These are phyloP conservation scores for Drosophila paulistorum DNA, from an alignment of 1,140 invertebrate genomes.

Conservation along the genomic window DNA sequence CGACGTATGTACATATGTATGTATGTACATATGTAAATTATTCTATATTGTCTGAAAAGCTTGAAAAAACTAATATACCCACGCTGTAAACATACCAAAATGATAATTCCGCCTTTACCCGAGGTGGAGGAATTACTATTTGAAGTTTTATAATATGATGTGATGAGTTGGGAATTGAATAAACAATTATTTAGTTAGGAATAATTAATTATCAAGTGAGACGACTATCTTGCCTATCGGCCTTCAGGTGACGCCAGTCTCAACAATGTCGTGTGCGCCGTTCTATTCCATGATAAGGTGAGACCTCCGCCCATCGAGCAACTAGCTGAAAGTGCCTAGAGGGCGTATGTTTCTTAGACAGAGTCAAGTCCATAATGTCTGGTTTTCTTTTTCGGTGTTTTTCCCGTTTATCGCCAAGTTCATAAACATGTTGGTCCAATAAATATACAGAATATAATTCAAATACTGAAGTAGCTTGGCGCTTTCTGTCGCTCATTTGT, in stretches of 20 bases:
- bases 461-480: slow-evolving; percentile 14
- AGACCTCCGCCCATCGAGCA: neutral
- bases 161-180: slow-evolving; percentile 10
- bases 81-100: neutral
- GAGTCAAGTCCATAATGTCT: neutral
- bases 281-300: slow-evolving; percentile 6
- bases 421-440: slow-evolving; percentile 10
- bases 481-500: slow-evolving; percentile 4
- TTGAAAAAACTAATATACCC: neutral
- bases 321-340: neutral
- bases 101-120: neutral
- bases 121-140: neutral
- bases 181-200: slow-evolving; percentile 33
- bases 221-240: slow-evolving; percentile 16
- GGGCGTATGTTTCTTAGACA: neutral
- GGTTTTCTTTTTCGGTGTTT: slow-evolving; percentile 1
- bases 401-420: neutral
- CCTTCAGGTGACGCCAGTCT: neutral
- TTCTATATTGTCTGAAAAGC: no score
- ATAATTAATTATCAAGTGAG: slow-evolving; percentile 43
- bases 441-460: slow-evolving; percentile 13
- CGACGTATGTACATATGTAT: no score
- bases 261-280: slow-evolving; percentile 1
- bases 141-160: neutral
- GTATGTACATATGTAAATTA: no score